Evolutionary conservation across 2,888 invertebrate genomes (phyloP).

Genomic region (Hyles lineata): DNA sequence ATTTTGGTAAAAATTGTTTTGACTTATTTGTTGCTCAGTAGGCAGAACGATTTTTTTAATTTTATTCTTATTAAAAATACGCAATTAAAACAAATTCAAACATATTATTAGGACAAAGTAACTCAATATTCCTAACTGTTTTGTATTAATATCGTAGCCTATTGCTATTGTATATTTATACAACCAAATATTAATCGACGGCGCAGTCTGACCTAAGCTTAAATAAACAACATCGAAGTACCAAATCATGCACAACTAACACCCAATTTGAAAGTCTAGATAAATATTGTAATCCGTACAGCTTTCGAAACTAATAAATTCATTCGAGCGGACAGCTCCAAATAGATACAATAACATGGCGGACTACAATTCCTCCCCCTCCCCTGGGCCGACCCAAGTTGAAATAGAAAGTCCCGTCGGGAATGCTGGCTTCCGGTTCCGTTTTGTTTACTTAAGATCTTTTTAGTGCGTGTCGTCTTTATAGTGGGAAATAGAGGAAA

Average conservation of each 20-base stretch:
- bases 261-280: neutral
- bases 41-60: too few relatives aligned
- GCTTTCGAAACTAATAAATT: neutral
- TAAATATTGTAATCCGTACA: too few relatives aligned
- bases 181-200: too few relatives aligned
- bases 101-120: too few relatives aligned
- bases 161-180: too few relatives aligned
- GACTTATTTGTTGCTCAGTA: too few relatives aligned
- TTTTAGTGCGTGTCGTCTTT: neutral
- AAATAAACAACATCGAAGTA: too few relatives aligned
- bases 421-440: neutral
- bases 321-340: neutral
- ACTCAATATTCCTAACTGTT: neutral
- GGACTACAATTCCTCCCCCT: neutral
- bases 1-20: too few relatives aligned
- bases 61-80: too few relatives aligned
- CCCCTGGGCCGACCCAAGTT: constrained; percentile 1
- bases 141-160: neutral
- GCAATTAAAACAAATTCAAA: too few relatives aligned
- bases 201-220: too few relatives aligned
- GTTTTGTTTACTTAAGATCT: constrained; percentile 4
- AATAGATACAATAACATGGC: constrained; percentile 8
- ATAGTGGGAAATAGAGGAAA: too few relatives aligned
- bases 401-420: constrained; percentile 15
- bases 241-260: neutral